Base-by-base conservation (phyloP, 2,888 invertebrate species). In the Mythimna vitellina region DNA sequence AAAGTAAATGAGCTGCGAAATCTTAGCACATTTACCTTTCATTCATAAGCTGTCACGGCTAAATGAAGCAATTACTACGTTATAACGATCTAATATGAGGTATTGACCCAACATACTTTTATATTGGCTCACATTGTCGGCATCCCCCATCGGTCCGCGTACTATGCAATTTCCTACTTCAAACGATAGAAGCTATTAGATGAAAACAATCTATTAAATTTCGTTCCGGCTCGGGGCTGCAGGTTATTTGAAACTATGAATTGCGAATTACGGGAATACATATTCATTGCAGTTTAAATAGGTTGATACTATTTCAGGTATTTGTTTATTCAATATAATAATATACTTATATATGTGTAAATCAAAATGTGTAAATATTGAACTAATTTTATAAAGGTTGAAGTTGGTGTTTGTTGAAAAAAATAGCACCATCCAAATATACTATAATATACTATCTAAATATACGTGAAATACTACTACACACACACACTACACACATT, bases 151-250 rank as follows among this genome's bases (percentile, higher is more conserved):
- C 80, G 65, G 78, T 73, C 76, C 75, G 77, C 66, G 67, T 82
- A 74, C 80, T 81, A 78, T 89, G 86, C 86, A 86, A 88, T 88
- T 88, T 89, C 88, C 89, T 85, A 83, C 83, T 84, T 80, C 83
- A 82, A 83, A 84, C 79, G 85, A 79, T 82, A 66, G 74, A 85
- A 85, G 85, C 87, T 85, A 87, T 87, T 86, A 80, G 76, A 74
- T 83, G 81, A 86, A 89, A 88, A 87, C 85, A 88, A 84, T 89
- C 86, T 87, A 86, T 87, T 82, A 82, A 81, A 85, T 82, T 84
- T 80, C 56, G 81, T 83, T 70, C 79, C 79, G 81, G 79, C 69
- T 81, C 51, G 54, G 35, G 70, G 64, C 69, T 78, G 73, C 79
- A 79, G 67, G 79, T 82, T 76, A 76, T 80, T 75, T 61, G 57